These are phyloP conservation scores for Amitus sp. DNA, from an alignment of 2,888 invertebrate species.

Conservation along the genomic window DNA sequence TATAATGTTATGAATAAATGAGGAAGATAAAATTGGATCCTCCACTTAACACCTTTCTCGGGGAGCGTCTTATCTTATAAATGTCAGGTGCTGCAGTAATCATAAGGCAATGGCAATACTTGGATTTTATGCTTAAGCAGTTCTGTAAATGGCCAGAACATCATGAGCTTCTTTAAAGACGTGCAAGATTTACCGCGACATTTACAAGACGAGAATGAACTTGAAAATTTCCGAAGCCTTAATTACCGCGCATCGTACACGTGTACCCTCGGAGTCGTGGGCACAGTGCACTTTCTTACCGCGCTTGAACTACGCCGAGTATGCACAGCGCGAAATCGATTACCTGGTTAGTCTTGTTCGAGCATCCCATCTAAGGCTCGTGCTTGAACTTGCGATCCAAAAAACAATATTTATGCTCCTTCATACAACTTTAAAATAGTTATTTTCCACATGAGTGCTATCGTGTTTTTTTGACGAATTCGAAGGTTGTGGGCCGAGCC, in stretches of 20 bases:
- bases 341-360: slow-evolving; percentile 10
- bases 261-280: slow-evolving; percentile 12
- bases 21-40: slow-evolving; percentile 16
- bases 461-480: no score
- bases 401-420: not conserved
- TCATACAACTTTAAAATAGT: no score
- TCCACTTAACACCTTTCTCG: slow-evolving; percentile 21
- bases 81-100: slow-evolving; percentile 21
- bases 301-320: slow-evolving; percentile 3
- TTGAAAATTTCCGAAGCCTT: slow-evolving; percentile 29
- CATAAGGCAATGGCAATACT: slow-evolving; percentile 16
- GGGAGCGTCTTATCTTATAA: slow-evolving; percentile 12
- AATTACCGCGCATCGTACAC: slow-evolving; percentile 16
- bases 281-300: slow-evolving; percentile 21
- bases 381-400: no score
- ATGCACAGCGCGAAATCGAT: slow-evolving; percentile 17
- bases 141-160: slow-evolving; percentile 15
- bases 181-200: slow-evolving; percentile 26
- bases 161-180: slow-evolving; percentile 15
- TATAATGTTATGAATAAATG: not conserved
- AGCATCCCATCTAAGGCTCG: no score
- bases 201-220: slow-evolving; percentile 22
- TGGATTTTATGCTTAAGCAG: slow-evolving; percentile 21
- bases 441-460: no score
- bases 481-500: no score